A percentile compares a stretch with the other conserved stretches of the same genome.
These are phyloP conservation scores for Pandemis heparana DNA, from an alignment of 2,888 invertebrate genomes.

Conservation along the genomic window DNA sequence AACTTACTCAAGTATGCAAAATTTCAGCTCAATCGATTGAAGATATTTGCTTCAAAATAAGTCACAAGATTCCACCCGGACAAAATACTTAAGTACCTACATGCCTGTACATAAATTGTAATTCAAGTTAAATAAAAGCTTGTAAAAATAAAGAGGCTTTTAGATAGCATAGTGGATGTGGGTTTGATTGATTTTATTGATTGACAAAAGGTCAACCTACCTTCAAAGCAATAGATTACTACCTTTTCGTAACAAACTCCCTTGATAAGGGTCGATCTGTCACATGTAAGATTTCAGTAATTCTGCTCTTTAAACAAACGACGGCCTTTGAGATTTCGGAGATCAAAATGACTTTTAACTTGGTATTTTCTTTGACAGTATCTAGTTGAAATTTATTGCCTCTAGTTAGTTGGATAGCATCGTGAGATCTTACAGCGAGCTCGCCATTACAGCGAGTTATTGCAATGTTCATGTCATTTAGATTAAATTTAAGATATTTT, in stretches of 20 bases:
- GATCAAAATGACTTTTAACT: slow-evolving; percentile 12
- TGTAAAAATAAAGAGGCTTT: too few species aligned
- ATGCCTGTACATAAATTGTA: too few species aligned
- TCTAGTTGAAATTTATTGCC: slow-evolving; percentile 25
- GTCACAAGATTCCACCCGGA: too few species aligned
- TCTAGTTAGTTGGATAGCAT: slow-evolving; percentile 13
- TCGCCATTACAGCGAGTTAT: background rate
- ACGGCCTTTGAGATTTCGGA: slow-evolving; percentile 1
- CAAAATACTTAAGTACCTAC: too few species aligned
- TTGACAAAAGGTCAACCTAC: slow-evolving; percentile 5
- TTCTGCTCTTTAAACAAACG: background rate
- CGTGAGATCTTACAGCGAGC: background rate
- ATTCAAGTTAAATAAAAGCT: too few species aligned
- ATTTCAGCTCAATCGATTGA: too few species aligned
- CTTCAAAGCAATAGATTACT: slow-evolving; percentile 8
- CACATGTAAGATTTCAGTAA: slow-evolving; percentile 8
- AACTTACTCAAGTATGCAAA: too few species aligned
- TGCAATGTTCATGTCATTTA: slow-evolving; percentile 4
- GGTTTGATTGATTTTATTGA: too few species aligned
- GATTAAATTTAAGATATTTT: background rate
- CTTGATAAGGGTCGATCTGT: slow-evolving; percentile 24
- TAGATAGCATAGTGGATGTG: too few species aligned
- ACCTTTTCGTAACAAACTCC: slow-evolving; percentile 6
- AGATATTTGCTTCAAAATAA: too few species aligned
- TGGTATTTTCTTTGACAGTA: slow-evolving; percentile 30